A percentile compares a stretch with the other conserved stretches of the same genome.
phyloP scores from a whole-genome alignment of 2,888 invertebrate genomes.

The Dasysyrphus tricinctus region DNA sequence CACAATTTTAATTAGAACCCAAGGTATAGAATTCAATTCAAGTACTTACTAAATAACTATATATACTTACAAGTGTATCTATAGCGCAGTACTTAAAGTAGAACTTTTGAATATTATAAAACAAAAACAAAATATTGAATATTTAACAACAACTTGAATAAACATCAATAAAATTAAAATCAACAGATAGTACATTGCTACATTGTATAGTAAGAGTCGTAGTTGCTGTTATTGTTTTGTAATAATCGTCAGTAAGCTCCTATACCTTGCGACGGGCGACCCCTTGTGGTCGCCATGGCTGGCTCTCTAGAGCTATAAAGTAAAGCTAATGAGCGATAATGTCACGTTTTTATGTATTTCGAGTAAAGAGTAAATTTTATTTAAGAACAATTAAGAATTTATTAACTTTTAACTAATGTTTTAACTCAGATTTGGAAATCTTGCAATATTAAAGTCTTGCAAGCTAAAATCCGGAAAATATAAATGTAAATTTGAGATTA shows the following conservation, averaged over 20 bases:
- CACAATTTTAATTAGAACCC: neutral
- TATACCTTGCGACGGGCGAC: neutral
- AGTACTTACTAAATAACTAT: neutral
- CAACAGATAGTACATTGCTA: conserved; percentile 57
- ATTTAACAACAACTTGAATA: conserved; percentile 65
- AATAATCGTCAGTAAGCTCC: neutral
- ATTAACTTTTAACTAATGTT: too few species aligned
- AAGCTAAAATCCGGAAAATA: too few species aligned
- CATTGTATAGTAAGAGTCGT: conserved; percentile 45
- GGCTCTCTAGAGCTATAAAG: neutral
- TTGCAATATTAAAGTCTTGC: too few species aligned
- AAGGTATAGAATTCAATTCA: conserved; percentile 2
- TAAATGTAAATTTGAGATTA: too few species aligned
- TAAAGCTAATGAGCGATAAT: neutral
- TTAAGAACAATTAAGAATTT: too few species aligned
- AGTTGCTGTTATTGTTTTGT: conserved; percentile 5
- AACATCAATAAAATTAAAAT: conserved; percentile 69
- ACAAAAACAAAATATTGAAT: conserved; percentile 20
- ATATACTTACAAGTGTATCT: too few species aligned
- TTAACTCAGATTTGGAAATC: too few species aligned
- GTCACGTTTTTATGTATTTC: neutral
- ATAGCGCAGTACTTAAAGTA: neutral
- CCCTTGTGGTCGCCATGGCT: neutral
- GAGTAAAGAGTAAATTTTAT: neutral
- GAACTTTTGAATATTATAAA: conserved; percentile 23